phyloP scores from a whole-genome alignment of 2,113 vertebrate species.

The Chamaea fasciata region DNA sequence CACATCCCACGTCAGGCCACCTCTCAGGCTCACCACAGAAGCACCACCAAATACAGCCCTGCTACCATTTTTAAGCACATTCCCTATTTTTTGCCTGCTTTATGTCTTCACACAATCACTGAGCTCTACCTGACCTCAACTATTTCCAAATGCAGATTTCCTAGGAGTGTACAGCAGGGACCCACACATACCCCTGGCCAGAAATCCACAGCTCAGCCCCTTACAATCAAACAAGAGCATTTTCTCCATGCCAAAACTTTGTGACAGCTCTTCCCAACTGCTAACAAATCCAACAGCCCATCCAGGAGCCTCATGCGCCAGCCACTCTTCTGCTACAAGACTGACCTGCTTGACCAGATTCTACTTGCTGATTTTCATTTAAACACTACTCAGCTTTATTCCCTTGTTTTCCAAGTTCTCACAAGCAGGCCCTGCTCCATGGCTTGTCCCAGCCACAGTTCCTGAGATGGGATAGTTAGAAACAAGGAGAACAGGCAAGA shows the following conservation, averaged over 20 bases:
- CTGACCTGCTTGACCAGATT: neutral
- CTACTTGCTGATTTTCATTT: neutral
- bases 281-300: neutral
- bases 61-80: neutral
- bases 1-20: accelerated
- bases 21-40: neutral
- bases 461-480: neutral
- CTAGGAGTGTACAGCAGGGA: neutral
- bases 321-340: neutral
- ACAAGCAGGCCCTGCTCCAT: neutral
- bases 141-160: neutral
- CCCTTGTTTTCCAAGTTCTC: neutral
- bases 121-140: neutral
- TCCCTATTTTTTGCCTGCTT: neutral
- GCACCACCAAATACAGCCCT: neutral
- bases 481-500: neutral
- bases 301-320: neutral
- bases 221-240: neutral
- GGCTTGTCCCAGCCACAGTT: neutral
- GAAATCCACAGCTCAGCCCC: neutral
- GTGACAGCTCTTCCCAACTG: neutral
- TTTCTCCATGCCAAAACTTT: neutral
- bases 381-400: neutral
- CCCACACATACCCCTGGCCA: neutral
- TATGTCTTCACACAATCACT: neutral